Evolutionary conservation across 2,797 vertebrate genomes (phyloP), one percentile per base, ranked within the genome.

Genomic region (Acanthopagrus latus): DNA sequence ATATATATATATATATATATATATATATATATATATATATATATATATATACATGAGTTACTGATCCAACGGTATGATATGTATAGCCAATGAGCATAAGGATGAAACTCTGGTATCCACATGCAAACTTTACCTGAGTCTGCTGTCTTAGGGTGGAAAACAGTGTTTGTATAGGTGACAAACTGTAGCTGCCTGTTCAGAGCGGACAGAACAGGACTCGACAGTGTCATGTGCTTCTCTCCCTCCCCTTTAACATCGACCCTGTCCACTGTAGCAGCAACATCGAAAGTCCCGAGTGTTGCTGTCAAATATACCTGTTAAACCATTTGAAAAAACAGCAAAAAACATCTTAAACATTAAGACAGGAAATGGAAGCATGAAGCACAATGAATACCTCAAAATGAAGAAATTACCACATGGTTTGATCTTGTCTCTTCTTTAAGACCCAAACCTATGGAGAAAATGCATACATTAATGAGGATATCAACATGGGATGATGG

Each of bases 171-270:
- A 7, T 98, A 98, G 56, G 95, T 96, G 85, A 98, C 78, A 5
- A 98, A 96, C 77, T 97, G 95, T 47, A 99, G 93, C 83, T 98
- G 97, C 55, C 94, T 91, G 89, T 98, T 98, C 68, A 99, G 93
- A 73, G 92, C 86, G 12, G 96, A 84, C 38, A 96, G 90, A 20
- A 41, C 78, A 48, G 79, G 44, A 83, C 96, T 96, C 0, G 92
- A 89, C 56, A 98, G 74, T 0, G 21, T 89, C 54, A 98, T 94
- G 29, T 79, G 85, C 54, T 92, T 93, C 78, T 95, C 86, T 44
- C 96, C 96, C 12, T 84, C 93, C 64, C 97, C 96, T 29, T 51
- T 88, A 38, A 97, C 48, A 43, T 71, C 87, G 21, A 98, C 95
- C 1, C 51, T 83, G 41, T 95, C 93, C 76, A 98, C 97, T 74